Base-by-base conservation (phyloP, 2,113 vertebrate species). In the Lasiurus cinereus region DNA sequence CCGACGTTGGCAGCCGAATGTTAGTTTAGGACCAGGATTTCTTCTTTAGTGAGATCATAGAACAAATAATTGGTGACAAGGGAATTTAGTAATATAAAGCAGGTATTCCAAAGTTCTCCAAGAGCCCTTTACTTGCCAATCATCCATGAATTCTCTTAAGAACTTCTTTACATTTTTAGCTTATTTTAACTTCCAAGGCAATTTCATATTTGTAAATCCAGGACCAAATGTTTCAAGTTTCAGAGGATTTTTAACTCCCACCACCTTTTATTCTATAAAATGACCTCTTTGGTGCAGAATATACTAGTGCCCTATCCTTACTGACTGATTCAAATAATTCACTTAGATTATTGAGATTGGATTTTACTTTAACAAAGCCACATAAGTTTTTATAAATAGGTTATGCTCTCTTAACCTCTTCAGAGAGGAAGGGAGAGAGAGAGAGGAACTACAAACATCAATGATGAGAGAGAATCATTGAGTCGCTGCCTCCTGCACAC, bases 201-300 rank as follows among this genome's bases (percentile, higher is more conserved):
- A 5, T 67, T 48, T 46, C 33, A 76, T 33, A 78, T 67, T 77
- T 21, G 29, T 56, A 86, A 89, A 90, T 92, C 43, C 24, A 59
- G 59, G 43, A 46, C 50, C 50, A 72, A 29, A 12, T 66, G 27
- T 82, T 73, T 94, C 59, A 94, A 27, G 67, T 95, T 90, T 89
- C 13, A 83, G 64, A 78, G 33, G 33, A 16, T 66, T 96, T 93
- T 93, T 29, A 14, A 62, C 15, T 39, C 7, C 19, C 8, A 36
- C 29, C 24, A 88, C 27, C 21, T 46, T 93, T 93, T 80, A 72
- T 70, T 94, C 15, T 66, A 33, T 84, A 31, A 70, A 83, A 52
- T 78, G n/a, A 9, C 11, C 33, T 88, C 31, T 73, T 56, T 73
- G 69, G 24, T 89, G 8, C 21, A 52, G 27, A 85, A 72, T 85